Evolutionary conservation across 1,140 invertebrate genomes (phyloP).

Genomic region (Sesamia nonagrioides): DNA sequence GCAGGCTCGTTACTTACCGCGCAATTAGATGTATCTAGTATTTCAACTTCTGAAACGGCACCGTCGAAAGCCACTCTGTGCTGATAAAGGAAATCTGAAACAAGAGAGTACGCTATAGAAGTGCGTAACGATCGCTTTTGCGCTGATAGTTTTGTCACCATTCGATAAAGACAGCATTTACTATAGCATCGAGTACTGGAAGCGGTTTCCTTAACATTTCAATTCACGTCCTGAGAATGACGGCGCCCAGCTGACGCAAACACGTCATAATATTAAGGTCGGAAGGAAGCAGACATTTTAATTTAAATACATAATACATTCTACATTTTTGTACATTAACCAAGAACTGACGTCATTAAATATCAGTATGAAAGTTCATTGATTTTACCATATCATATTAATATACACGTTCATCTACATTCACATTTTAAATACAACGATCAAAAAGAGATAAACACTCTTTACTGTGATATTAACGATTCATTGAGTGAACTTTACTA

Average conservation of each 20-base stretch:
- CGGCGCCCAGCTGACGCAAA: conserved; percentile 63
- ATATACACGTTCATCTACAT: not conserved
- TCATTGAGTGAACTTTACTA: conserved; percentile 70
- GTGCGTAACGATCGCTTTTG: conserved; percentile 42
- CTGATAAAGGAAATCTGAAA: conserved; percentile 93
- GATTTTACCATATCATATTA: conserved; percentile 14
- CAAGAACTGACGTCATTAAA: conserved; percentile 40
- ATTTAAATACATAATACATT: conserved; percentile 50
- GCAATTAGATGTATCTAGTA: conserved; percentile 94
- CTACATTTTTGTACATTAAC: conserved; percentile 30
- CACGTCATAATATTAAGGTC: conserved; percentile 58
- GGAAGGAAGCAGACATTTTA: conserved; percentile 69
- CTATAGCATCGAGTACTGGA: conserved; percentile 34
- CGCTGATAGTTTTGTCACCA: conserved; percentile 30
- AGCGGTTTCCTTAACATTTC: conserved; percentile 57
- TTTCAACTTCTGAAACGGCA: conserved; percentile 93
- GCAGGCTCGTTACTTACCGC: conserved; percentile 89
- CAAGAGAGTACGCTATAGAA: conserved; percentile 58
- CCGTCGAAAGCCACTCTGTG: conserved; percentile 93
- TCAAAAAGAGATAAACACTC: conserved; percentile 10
- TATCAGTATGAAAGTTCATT: conserved; percentile 30
- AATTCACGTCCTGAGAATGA: conserved; percentile 43
- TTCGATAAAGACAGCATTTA: conserved; percentile 47
- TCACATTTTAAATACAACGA: conserved; percentile 13
- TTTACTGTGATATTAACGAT: conserved; percentile 29